Percentiles rank a stretch among this genome's conserved stretches.
Evolutionary conservation across 2,113 vertebrate species (phyloP).

Genomic region (Ammodytes marinus): DNA sequence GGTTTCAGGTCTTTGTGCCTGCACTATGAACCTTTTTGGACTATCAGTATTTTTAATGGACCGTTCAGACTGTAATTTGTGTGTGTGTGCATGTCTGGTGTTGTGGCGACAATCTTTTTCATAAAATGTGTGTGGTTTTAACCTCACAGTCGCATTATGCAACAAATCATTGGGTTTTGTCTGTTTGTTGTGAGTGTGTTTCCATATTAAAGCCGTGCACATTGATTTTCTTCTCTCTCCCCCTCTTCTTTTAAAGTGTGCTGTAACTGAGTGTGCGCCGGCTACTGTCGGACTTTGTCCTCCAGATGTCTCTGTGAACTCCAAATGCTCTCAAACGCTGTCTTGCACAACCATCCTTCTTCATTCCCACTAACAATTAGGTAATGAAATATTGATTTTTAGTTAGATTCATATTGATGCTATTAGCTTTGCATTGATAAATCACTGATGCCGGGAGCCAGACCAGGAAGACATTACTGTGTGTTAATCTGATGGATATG

Average conservation of each 20-base stretch:
- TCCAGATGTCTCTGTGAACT: conserved; percentile 98
- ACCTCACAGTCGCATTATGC: conserved; percentile 12
- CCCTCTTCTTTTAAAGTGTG: conserved; percentile 33
- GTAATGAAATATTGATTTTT: conserved; percentile 99
- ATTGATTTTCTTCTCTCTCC: conserved; percentile 34
- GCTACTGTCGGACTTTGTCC: conserved; percentile 87
- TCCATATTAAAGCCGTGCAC: conserved; percentile 21
- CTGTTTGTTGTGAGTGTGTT: conserved; percentile 59
- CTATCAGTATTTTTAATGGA: conserved; percentile 41
- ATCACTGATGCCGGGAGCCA: conserved; percentile 86
- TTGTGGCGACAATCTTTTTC: conserved; percentile 6
- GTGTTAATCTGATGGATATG: conserved; percentile 99
- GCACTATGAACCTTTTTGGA: conserved; percentile 8
- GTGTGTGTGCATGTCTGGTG: conserved; percentile 15
- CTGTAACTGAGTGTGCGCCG: conserved; percentile 28
- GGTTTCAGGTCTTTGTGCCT: conserved; percentile 18
- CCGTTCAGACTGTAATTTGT: background rate
- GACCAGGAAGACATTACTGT: conserved; percentile 87
- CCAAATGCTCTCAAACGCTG: conserved; percentile 95
- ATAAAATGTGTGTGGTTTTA: conserved; percentile 49
- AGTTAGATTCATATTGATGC: conserved; percentile 99
- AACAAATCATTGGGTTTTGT: conserved; percentile 61
- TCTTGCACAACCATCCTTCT: conserved; percentile 95
- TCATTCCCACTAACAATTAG: conserved; percentile 99
- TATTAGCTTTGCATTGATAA: conserved; percentile 99